Percentiles rank a stretch among this genome's conserved stretches.
Conservation (phyloP, 92 coral and sea anemone genomes). For the Epizoanthus rinbou region DNA sequence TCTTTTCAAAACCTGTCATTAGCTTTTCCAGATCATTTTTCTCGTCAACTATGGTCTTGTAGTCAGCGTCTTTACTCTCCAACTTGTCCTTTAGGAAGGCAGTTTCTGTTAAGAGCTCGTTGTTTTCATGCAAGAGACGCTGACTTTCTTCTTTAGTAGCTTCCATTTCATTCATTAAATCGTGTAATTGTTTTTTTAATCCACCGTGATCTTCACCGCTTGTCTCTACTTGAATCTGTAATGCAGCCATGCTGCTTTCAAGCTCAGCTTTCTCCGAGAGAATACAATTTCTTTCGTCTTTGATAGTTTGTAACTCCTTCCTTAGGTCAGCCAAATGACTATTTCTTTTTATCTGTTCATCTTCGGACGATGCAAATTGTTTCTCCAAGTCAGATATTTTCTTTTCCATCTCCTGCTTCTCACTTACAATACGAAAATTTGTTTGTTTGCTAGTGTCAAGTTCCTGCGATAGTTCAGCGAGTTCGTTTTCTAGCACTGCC, state of each 20-base stretch:
- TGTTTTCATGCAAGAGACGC: slow-evolving; percentile 8
- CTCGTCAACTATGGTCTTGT: slow-evolving; percentile 24
- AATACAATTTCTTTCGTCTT: background rate
- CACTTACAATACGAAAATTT: slow-evolving; percentile 35
- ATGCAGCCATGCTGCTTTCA: background rate
- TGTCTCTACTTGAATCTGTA: slow-evolving; percentile 18
- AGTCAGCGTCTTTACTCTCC: slow-evolving; percentile 8
- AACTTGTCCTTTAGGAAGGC: slow-evolving; percentile 1
- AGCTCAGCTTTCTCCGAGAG: slow-evolving; percentile 7
- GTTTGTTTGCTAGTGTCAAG: slow-evolving; percentile 30
- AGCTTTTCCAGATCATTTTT: slow-evolving; percentile 54
- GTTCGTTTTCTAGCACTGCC: slow-evolving; percentile 8
- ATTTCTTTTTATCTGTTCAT: background rate
- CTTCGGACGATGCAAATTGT: slow-evolving; percentile 12
- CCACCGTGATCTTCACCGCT: background rate
- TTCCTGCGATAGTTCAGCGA: slow-evolving; percentile 5
- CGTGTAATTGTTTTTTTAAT: slow-evolving; percentile 10
- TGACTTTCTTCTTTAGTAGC: background rate
- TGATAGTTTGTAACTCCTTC: slow-evolving; percentile 1
- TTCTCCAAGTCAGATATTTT: slow-evolving; percentile 18
- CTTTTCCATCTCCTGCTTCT: slow-evolving; percentile 40
- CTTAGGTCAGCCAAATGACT: slow-evolving; percentile 15
- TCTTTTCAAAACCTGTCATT: slow-evolving; percentile 51
- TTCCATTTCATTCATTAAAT: slow-evolving; percentile 25
- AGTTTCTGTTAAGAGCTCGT: background rate